phyloP scores from a whole-genome alignment of 2,888 invertebrate species.

The Cryptus viduatorius region DNA sequence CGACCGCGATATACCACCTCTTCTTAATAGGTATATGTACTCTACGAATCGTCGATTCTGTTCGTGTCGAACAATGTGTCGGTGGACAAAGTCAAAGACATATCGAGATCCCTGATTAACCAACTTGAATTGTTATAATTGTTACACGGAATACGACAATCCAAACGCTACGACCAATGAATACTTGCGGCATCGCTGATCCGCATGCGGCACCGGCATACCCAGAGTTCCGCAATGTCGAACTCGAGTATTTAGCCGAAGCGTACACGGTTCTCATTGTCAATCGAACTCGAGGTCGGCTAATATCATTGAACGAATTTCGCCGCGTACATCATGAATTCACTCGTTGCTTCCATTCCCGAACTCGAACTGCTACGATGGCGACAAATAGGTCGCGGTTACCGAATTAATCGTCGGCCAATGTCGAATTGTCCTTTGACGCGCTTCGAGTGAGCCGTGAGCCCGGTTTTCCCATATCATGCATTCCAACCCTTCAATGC shows the following conservation, averaged over 20 bases:
- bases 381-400: constrained; percentile 58
- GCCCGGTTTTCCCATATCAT: neutral
- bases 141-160: neutral
- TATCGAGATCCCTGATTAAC: neutral
- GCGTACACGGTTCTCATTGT: neutral
- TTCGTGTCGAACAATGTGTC: too few relatives aligned
- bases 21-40: too few relatives aligned
- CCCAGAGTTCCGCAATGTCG: neutral
- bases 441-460: constrained; percentile 39
- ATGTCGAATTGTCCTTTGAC: constrained; percentile 63
- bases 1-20: too few relatives aligned
- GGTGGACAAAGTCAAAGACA: neutral
- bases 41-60: too few relatives aligned
- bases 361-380: constrained; percentile 2
- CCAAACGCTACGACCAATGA: neutral
- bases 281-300: neutral
- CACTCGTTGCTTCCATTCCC: neutral
- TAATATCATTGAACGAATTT: constrained; percentile 21
- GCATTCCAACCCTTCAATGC: neutral
- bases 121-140: neutral
- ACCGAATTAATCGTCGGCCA: constrained; percentile 58
- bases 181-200: neutral
- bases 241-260: neutral
- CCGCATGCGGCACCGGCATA: neutral
- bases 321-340: constrained; percentile 9